Percentiles rank a stretch among this genome's conserved stretches.
Evolutionary conservation across 2,113 vertebrate species (phyloP).

Genomic region (Oreochromis tanganicae): DNA sequence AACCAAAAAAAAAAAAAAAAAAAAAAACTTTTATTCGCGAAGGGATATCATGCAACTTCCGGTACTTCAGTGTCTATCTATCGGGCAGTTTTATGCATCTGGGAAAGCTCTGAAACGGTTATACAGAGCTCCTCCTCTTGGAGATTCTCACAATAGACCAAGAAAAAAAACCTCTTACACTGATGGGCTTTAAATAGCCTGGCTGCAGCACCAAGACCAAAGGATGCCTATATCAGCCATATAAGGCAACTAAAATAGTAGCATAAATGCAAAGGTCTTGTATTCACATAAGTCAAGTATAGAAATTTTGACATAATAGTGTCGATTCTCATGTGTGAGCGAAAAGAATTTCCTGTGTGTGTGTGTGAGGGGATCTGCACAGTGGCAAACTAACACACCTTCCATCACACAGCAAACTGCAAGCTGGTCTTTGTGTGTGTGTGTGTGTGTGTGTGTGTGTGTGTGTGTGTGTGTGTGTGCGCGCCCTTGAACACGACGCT

Average conservation of each 20-base stretch:
- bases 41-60: neutral
- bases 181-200: slow-evolving; percentile 48
- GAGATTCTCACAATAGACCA: slow-evolving; percentile 14
- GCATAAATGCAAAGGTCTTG: neutral
- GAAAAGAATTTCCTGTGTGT: neutral
- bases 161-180: neutral
- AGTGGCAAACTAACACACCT: neutral
- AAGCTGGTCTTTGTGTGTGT: neutral
- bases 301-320: neutral
- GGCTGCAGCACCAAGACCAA: neutral
- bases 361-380: neutral
- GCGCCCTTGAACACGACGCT: slow-evolving; percentile 10
- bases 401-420: neutral
- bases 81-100: neutral
- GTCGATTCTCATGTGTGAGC: neutral
- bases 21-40: neutral
- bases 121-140: slow-evolving; percentile 40
- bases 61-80: neutral
- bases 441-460: neutral
- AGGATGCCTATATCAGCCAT: neutral
- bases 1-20: neutral
- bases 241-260: neutral
- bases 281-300: neutral
- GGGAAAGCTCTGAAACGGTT: neutral
- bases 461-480: neutral